A percentile compares a stretch with the other conserved stretches of the same genome.
Conservation (phyloP, 1,140 invertebrate genomes). For the Conopomorpha cramerella region DNA sequence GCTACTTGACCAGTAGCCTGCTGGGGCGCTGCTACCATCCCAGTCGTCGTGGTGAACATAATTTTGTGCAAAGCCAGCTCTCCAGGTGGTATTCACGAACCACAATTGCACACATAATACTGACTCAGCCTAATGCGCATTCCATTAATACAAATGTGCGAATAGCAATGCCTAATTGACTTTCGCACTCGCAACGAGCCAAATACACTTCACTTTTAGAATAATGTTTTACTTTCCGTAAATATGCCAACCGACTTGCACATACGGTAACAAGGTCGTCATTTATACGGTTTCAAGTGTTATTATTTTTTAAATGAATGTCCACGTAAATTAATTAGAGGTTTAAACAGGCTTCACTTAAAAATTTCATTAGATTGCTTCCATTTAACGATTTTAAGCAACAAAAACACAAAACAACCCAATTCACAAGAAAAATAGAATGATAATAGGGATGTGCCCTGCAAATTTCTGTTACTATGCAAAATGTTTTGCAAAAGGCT, state of each 20-base stretch:
- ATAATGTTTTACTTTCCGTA: too few species aligned
- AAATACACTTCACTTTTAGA: too few species aligned
- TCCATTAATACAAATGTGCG: slow-evolving; percentile 16
- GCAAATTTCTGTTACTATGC: too few species aligned
- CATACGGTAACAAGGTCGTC: slow-evolving; percentile 45
- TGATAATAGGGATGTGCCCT: too few species aligned
- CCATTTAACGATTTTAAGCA: slow-evolving; percentile 9
- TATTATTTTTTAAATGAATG: too few species aligned
- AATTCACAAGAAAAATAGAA: slow-evolving; percentile 20
- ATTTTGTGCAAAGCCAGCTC: slow-evolving; percentile 27
- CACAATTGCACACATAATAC: slow-evolving; percentile 50
- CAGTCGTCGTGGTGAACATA: slow-evolving; percentile 50
- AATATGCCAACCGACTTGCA: too few species aligned
- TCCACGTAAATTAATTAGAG: too few species aligned
- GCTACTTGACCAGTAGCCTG: slow-evolving; percentile 37
- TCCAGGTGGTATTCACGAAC: slow-evolving; percentile 42
- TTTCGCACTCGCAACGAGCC: too few species aligned
- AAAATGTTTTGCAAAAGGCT: too few species aligned
- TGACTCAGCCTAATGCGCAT: slow-evolving; percentile 19
- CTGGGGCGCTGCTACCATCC: slow-evolving; percentile 46
- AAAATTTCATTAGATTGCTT: slow-evolving; percentile 7
- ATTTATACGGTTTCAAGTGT: slow-evolving; percentile 9
- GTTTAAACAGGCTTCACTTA: slow-evolving; percentile 5
- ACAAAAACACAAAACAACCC: slow-evolving; percentile 30
- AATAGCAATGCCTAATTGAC: too few species aligned